Percentiles rank a stretch among this genome's conserved stretches.
phyloP scores from a whole-genome alignment of 2,888 invertebrate species.

The Boloria euphrosyne region DNA sequence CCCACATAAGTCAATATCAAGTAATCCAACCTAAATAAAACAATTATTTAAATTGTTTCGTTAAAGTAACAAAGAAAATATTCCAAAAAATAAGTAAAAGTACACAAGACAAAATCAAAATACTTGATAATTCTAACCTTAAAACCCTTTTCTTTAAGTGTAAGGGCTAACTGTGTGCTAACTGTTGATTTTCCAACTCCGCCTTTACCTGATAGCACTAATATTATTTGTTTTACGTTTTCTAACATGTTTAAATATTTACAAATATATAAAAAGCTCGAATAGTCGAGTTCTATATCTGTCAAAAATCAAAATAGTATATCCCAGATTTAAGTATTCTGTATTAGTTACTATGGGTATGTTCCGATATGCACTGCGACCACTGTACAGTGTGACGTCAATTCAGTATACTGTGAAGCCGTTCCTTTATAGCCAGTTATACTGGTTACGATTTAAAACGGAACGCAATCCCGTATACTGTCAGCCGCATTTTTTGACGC shows the following conservation, averaged over 20 bases:
- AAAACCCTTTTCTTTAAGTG: slow-evolving; percentile 89
- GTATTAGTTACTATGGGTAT: too few relatives aligned
- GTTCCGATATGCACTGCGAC: too few relatives aligned
- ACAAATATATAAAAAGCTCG: background rate
- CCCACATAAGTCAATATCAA: slow-evolving; percentile 97
- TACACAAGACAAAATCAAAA: background rate
- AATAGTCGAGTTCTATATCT: background rate
- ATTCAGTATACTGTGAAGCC: too few relatives aligned
- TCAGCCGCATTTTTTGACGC: too few relatives aligned
- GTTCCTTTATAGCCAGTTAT: too few relatives aligned
- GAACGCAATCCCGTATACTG: too few relatives aligned
- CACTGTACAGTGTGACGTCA: too few relatives aligned
- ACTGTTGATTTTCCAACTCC: slow-evolving; percentile 99
- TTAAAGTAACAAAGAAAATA: background rate
- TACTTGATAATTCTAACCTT: slow-evolving; percentile 82
- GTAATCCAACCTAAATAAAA: slow-evolving; percentile 89
- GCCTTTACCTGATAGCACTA: slow-evolving; percentile 99
- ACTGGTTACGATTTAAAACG: too few relatives aligned
- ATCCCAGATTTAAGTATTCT: too few relatives aligned
- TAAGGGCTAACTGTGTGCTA: slow-evolving; percentile 94
- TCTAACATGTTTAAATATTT: slow-evolving; percentile 84
- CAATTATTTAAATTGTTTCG: background rate
- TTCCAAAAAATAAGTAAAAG: too few relatives aligned
- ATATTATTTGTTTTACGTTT: slow-evolving; percentile 90
- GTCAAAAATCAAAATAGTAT: slow-evolving; percentile 2